A percentile compares a stretch with the other conserved stretches of the same genome.
These are phyloP conservation scores for Ariopsis seemanni DNA, from an alignment of 2,113 vertebrate genomes.

Conservation along the genomic window DNA sequence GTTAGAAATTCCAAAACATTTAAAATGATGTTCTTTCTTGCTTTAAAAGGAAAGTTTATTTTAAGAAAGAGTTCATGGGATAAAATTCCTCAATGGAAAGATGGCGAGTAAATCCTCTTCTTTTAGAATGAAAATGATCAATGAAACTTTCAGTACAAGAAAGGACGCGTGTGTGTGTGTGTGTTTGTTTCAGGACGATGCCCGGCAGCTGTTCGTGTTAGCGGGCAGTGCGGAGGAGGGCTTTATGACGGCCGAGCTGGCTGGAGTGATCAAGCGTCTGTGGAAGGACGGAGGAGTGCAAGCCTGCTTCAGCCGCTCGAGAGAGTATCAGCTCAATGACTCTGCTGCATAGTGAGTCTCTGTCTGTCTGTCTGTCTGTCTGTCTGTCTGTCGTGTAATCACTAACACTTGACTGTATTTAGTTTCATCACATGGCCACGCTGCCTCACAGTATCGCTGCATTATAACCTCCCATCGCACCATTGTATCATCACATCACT, in stretches of 20 bases:
- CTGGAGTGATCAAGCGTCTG: constrained; percentile 93
- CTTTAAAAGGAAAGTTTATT: background rate
- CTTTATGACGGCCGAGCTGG: constrained; percentile 95
- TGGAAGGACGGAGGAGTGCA: constrained; percentile 96
- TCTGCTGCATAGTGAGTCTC: constrained; percentile 92
- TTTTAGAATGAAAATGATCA: background rate
- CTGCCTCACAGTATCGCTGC: no score
- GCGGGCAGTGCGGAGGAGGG: constrained; percentile 96
- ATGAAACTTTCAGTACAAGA: background rate
- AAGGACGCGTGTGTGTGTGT: constrained; percentile 18
- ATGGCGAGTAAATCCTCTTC: background rate
- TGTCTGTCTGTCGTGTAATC: background rate
- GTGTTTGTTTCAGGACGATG: constrained; percentile 83
- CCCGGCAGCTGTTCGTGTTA: constrained; percentile 93
- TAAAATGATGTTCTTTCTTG: background rate
- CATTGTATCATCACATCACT: no score
- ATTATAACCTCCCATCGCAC: no score
- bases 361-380: background rate
- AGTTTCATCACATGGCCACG: no score
- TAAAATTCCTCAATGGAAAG: background rate
- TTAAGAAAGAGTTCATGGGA: background rate
- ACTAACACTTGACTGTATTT: no score
- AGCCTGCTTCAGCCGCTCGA: constrained; percentile 93
- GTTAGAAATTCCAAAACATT: background rate
- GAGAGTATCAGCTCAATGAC: constrained; percentile 98